These are phyloP conservation scores for Cyprinus carpio DNA, from an alignment of 2,113 vertebrate species.

Conservation along the genomic window DNA sequence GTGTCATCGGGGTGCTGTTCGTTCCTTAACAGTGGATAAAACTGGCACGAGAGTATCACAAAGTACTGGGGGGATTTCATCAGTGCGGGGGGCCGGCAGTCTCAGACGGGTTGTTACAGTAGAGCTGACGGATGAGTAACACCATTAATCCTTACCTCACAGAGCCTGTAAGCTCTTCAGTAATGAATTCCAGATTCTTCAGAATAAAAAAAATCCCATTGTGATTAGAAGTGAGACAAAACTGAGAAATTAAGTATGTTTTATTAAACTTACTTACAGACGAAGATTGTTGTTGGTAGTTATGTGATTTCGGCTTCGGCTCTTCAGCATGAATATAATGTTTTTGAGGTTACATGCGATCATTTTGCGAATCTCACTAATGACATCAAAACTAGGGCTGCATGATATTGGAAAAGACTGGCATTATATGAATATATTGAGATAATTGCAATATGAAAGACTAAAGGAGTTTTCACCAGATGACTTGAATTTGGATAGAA, in stretches of 20 bases:
- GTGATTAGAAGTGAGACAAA: not conserved
- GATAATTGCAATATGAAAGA: not conserved
- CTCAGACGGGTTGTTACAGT: not conserved
- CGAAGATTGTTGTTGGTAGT: not conserved
- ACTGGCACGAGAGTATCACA: slow-evolving; percentile 81
- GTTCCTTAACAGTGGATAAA: slow-evolving; percentile 82
- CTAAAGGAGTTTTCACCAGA: too few species aligned
- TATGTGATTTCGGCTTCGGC: not conserved
- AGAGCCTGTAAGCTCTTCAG: too few species aligned
- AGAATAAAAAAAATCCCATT: not conserved
- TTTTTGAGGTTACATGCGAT: not conserved
- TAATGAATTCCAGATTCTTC: too few species aligned
- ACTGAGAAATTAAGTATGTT: not conserved
- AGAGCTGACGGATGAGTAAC: not conserved
- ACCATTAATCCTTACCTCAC: too few species aligned
- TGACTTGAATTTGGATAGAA: too few species aligned
- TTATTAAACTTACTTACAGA: not conserved
- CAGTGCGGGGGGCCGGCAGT: not conserved
- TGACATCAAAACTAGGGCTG: not conserved
- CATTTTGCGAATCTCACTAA: too few species aligned
- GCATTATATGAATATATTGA: not conserved
- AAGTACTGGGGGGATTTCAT: not conserved
- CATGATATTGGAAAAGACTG: too few species aligned
- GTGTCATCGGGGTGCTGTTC: slow-evolving; percentile 83
- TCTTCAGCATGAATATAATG: not conserved